Evolutionary conservation across 2,888 invertebrate genomes (phyloP).

Genomic region (Drosophila kuntzei): DNA sequence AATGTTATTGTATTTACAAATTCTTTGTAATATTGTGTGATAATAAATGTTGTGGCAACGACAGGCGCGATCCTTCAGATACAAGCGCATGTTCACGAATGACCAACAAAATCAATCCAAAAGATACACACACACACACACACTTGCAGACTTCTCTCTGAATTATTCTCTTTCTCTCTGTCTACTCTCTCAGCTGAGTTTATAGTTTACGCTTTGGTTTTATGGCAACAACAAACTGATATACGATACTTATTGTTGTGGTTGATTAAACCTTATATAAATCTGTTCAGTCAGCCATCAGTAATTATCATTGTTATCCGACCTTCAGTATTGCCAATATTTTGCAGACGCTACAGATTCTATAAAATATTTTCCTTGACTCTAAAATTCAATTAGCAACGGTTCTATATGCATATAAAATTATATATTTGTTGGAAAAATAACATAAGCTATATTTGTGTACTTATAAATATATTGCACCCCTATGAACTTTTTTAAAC

Average conservation of each 20-base stretch:
- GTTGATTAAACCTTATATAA: conserved; percentile 29
- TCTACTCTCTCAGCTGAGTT: conserved; percentile 6
- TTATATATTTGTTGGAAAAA: background rate
- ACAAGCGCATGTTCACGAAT: conserved; percentile 78
- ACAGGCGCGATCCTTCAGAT: conserved; percentile 69
- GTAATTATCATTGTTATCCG: conserved; percentile 11
- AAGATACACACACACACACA: conserved; percentile 34
- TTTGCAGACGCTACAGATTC: conserved; percentile 21
- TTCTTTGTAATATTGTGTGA: conserved; percentile 31
- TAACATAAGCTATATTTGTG: background rate
- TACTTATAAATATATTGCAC: background rate
- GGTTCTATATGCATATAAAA: background rate
- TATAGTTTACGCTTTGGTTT: conserved; percentile 17
- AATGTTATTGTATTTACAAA: conserved; percentile 45
- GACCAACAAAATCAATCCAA: conserved; percentile 30
- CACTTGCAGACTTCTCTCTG: conserved; percentile 1
- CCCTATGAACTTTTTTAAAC: conserved; percentile 11
- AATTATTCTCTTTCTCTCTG: background rate
- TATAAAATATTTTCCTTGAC: conserved; percentile 4
- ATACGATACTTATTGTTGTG: conserved; percentile 21
- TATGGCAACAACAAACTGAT: conserved; percentile 8
- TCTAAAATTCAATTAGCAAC: background rate
- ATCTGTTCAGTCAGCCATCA: conserved; percentile 38
- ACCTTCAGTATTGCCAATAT: conserved; percentile 28
- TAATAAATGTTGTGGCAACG: conserved; percentile 35